phyloP scores from a whole-genome alignment of 2,797 vertebrate genomes.

The Amazona ochrocephala region DNA sequence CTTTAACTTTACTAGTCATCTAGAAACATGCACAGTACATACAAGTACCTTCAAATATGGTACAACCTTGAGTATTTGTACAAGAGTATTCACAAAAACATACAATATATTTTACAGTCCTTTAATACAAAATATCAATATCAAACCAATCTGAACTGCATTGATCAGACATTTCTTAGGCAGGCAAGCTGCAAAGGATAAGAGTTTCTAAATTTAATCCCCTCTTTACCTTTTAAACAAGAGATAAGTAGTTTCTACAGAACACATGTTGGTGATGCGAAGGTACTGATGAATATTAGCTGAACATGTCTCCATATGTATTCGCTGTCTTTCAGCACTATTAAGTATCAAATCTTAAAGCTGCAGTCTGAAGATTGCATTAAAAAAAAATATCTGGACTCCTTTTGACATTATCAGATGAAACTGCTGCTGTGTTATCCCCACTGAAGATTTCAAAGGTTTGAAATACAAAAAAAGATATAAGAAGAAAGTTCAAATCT shows the following conservation, averaged over 20 bases:
- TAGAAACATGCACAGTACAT: slow-evolving; percentile 72
- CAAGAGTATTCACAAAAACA: slow-evolving; percentile 81
- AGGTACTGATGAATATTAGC: background rate
- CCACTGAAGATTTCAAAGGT: slow-evolving; percentile 60
- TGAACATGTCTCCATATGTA: background rate
- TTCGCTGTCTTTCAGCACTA: background rate
- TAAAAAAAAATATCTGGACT: slow-evolving; percentile 29
- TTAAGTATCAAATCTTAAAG: slow-evolving; percentile 41
- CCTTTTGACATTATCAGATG: slow-evolving; percentile 38
- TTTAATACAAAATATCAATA: slow-evolving; percentile 76
- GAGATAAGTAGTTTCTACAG: background rate
- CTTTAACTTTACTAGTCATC: slow-evolving; percentile 56
- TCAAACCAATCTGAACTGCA: slow-evolving; percentile 68
- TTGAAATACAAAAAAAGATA: background rate
- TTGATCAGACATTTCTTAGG: slow-evolving; percentile 44
- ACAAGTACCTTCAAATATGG: slow-evolving; percentile 66
- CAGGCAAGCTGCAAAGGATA: slow-evolving; percentile 27
- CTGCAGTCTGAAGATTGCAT: slow-evolving; percentile 23
- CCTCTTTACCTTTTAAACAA: slow-evolving; percentile 1
- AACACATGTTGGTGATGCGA: background rate
- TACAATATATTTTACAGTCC: slow-evolving; percentile 72
- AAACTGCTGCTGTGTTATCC: slow-evolving; percentile 62
- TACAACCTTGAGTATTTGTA: slow-evolving; percentile 75
- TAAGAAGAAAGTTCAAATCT: background rate
- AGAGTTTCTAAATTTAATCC: slow-evolving; percentile 25